Evolutionary conservation across 2,797 vertebrate genomes (phyloP), one percentile per base, ranked within the genome.

Genomic region (Tympanoctomys barrerae): DNA sequence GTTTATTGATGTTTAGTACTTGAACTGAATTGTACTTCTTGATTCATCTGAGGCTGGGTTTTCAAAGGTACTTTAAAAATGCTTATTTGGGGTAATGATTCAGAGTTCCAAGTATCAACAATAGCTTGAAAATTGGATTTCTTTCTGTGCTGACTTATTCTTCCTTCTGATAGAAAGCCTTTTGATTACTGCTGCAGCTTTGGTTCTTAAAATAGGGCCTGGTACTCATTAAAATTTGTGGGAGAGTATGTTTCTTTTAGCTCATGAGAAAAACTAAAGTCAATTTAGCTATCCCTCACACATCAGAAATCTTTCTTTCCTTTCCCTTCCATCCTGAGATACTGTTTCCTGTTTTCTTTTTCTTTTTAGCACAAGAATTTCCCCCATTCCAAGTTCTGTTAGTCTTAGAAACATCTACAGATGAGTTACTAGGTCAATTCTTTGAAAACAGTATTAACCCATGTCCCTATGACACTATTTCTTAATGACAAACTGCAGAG

Each of bases 401-500:
- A 88, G 31, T 33, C 33, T 93, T 39, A 59, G 57, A 91, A 94
- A 94, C 80, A 49, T 2, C 33, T 88, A 77, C 2, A 70, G 42
- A 49, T 66, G 59, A 85, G 24, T 89, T 16, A 91, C 3, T 39
- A 64, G 0, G 6, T 88, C n/a, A 94, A 61, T 36, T 73, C 39
- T 84, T 89, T 4, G 42, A 62, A 96, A 95, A 87, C 57, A 79
- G 4, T 77, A 77, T 42, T 82, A 78, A 87, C 11, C 9, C 39
- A 61, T 19, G 28, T 78, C 21, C 31, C 26, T 22, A 92, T 77
- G 36, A 85, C 66, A 81, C 28, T 92, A 83, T 42, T 92, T 9
- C 19, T 92, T 31, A 96, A 92, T n/a, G 46, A 81, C 46, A 77
- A 92, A 90, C 16, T 68, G n/a, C 28, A 88, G 73, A 78, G 52